Conservation (phyloP, 2,113 vertebrate genomes). For the Phylloscopus trochilus region DNA sequence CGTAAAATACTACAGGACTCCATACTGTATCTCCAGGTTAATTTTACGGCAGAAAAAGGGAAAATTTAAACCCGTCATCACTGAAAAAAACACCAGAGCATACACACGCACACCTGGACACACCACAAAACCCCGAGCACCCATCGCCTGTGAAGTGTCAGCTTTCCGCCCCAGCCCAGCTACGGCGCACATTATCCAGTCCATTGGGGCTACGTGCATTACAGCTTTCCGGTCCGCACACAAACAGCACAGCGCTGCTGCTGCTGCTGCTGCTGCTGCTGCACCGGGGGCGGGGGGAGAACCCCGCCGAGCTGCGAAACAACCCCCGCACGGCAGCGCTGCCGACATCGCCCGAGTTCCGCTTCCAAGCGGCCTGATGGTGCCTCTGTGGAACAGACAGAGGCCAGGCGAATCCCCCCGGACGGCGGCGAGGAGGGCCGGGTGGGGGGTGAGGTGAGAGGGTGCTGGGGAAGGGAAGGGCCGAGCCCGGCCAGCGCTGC, state of each 20-base stretch:
- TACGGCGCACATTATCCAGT: background rate
- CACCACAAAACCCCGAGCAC: background rate
- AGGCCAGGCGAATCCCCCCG: background rate
- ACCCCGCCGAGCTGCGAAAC: background rate
- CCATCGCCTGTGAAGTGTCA: background rate
- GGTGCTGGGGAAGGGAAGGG: background rate
- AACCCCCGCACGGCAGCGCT: background rate
- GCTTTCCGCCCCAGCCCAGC: background rate
- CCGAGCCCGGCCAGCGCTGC: background rate
- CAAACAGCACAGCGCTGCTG: background rate
- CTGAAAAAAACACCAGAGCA: background rate
- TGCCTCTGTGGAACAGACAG: background rate
- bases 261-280: background rate
- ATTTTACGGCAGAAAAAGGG: conserved; percentile 46
- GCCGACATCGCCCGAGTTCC: background rate
- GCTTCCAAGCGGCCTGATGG: background rate
- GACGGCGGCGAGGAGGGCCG: background rate
- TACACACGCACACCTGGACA: background rate
- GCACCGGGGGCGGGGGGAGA: background rate
- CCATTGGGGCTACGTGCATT: background rate
- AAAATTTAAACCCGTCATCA: conserved; percentile 66
- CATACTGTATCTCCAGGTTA: conserved; percentile 65
- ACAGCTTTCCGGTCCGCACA: conserved; percentile 9
- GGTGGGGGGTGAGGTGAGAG: background rate
- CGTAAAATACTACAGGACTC: conserved; percentile 72